Evolutionary conservation across 1,140 invertebrate species (phyloP).

Genomic region (Sipha flava): DNA sequence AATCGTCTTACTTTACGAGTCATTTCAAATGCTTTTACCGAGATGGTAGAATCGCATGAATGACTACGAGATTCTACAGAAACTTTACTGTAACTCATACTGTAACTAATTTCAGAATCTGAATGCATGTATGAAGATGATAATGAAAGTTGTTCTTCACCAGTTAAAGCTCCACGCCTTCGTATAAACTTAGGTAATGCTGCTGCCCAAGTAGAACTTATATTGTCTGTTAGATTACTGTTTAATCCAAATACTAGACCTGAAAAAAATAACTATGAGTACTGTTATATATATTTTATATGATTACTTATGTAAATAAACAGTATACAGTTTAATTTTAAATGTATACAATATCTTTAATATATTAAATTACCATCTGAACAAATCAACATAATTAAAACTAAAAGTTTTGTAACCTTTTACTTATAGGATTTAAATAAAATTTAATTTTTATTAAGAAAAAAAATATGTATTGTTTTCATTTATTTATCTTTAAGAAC

Average conservation of each 20-base stretch:
- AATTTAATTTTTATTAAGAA: no score
- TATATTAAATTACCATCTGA: no score
- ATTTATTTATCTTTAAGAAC: no score
- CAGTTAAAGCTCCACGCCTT: slow-evolving; percentile 63
- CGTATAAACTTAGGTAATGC: slow-evolving; percentile 77
- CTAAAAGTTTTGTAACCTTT: no score
- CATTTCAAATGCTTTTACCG: slow-evolving; percentile 70
- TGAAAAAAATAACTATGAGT: slow-evolving; percentile 36
- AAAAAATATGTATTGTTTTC: not conserved
- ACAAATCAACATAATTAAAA: no score
- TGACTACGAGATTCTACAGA: slow-evolving; percentile 73
- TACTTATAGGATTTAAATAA: no score
- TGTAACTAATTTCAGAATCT: slow-evolving; percentile 68
- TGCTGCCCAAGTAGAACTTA: slow-evolving; percentile 76
- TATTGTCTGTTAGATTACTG: slow-evolving; percentile 60
- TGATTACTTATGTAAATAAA: no score
- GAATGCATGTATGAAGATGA: slow-evolving; percentile 52
- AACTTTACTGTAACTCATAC: slow-evolving; percentile 57
- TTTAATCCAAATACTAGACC: slow-evolving; percentile 73
- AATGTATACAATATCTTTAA: no score
- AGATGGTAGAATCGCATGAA: slow-evolving; percentile 74
- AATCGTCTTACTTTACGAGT: slow-evolving; percentile 55
- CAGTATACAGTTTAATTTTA: no score
- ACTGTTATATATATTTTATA: no score
- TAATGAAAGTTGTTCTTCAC: slow-evolving; percentile 50